Percentiles rank a stretch among this genome's conserved stretches.
phyloP scores from a whole-genome alignment of 2,797 vertebrate genomes.

The Xenops minutus region DNA sequence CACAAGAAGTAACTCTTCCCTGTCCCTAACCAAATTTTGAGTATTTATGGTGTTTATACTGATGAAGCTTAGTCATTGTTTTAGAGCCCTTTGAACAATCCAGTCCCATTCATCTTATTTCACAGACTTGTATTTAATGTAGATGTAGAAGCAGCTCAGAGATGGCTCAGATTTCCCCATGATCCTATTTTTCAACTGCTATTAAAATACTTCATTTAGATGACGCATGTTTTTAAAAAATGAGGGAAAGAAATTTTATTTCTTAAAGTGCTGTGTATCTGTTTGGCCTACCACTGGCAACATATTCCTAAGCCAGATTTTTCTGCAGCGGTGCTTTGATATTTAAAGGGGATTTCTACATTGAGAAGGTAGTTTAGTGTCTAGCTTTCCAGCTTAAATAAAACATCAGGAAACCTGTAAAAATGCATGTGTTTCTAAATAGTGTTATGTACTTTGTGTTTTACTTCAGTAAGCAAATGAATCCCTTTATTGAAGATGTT shows the following conservation, averaged over 20 bases:
- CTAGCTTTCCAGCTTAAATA: background rate
- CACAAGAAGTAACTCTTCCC: background rate
- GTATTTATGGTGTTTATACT: background rate
- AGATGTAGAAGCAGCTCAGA: background rate
- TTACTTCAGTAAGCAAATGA: conserved; percentile 93
- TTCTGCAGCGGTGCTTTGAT: background rate
- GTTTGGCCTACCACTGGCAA: background rate
- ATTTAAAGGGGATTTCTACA: background rate
- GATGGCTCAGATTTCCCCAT: background rate
- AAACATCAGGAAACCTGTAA: background rate
- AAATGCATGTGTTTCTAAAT: background rate
- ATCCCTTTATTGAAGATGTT: conserved; percentile 93
- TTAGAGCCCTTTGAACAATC: background rate
- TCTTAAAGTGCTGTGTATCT: background rate
- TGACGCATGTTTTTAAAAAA: background rate
- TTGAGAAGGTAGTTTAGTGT: background rate
- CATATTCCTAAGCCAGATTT: background rate
- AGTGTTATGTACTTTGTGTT: conserved; percentile 14
- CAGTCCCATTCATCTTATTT: background rate
- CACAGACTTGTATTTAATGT: background rate
- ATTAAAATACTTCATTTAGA: background rate
- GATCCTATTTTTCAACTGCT: background rate
- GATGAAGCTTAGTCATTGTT: background rate
- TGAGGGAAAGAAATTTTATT: background rate
- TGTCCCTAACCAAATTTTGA: background rate